Percentiles rank a stretch among this genome's conserved stretches.
phyloP scores from a whole-genome alignment of 1,140 invertebrate species.

The Leptoteleia sp. region DNA sequence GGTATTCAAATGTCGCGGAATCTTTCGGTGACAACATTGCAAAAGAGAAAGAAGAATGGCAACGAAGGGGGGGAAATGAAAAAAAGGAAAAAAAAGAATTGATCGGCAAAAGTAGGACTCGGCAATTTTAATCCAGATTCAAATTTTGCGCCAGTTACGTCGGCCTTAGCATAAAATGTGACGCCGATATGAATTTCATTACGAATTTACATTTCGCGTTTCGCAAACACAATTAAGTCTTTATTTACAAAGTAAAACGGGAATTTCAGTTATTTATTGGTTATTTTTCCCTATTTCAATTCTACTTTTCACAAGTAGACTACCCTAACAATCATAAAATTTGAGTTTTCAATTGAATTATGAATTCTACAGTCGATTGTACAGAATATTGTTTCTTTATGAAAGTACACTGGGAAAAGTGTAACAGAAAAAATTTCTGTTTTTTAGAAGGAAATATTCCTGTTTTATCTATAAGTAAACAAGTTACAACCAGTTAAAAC shows the following conservation, averaged over 20 bases:
- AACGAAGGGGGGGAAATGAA: neutral
- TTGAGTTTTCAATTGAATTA: too few relatives aligned
- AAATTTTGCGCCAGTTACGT: constrained; percentile 42
- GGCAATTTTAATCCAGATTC: constrained; percentile 32
- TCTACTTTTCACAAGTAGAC: too few relatives aligned
- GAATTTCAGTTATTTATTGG: too few relatives aligned
- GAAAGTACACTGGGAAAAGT: too few relatives aligned
- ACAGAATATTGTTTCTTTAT: too few relatives aligned
- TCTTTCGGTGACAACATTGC: neutral
- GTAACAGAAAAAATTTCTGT: too few relatives aligned
- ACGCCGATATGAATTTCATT: constrained; percentile 12
- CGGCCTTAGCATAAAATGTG: constrained; percentile 29
- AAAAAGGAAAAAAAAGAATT: constrained; percentile 7
- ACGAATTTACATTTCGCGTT: constrained; percentile 8
- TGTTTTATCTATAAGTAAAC: too few relatives aligned
- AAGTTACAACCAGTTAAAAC: too few relatives aligned
- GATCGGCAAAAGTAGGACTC: constrained; percentile 24
- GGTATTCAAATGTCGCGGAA: constrained; percentile 1
- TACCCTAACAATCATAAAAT: too few relatives aligned
- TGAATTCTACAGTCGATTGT: too few relatives aligned
- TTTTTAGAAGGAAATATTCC: too few relatives aligned
- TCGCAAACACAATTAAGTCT: constrained; percentile 10
- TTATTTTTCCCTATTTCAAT: too few relatives aligned
- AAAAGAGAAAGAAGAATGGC: constrained; percentile 4
- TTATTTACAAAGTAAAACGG: constrained; percentile 10